These are phyloP conservation scores for Pantelozetes paolii DNA, from an alignment of 2,888 invertebrate species.

Conservation along the genomic window DNA sequence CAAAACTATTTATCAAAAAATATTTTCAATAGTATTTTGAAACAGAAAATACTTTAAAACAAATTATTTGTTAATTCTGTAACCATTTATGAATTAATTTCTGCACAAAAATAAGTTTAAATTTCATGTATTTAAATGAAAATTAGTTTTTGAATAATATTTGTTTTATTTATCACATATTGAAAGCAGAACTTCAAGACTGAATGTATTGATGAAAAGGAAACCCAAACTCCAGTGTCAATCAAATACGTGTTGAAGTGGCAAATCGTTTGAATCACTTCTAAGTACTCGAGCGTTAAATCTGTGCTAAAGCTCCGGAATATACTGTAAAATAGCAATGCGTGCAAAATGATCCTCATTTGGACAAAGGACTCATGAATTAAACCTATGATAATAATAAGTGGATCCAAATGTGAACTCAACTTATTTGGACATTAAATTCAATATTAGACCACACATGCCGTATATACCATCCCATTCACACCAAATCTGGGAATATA, in stretches of 20 bases:
- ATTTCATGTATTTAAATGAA: too few species aligned
- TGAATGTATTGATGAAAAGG: too few species aligned
- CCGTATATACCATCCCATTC: not conserved
- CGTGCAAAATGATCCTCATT: conserved; percentile 29
- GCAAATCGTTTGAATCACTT: conserved; percentile 28
- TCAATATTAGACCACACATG: conserved; percentile 31
- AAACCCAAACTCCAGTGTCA: not conserved
- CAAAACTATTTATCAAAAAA: too few species aligned
- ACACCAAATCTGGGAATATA: conserved; percentile 26
- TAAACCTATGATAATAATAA: conserved; percentile 35
- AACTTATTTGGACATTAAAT: not conserved
- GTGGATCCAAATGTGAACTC: not conserved
- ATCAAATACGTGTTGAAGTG: conserved; percentile 28
- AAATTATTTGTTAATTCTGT: too few species aligned
- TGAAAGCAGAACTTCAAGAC: too few species aligned
- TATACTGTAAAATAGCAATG: conserved; percentile 29
- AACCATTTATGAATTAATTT: too few species aligned
- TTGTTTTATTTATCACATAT: too few species aligned
- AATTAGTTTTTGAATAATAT: too few species aligned
- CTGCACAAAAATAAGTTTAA: too few species aligned
- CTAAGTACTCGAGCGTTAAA: conserved; percentile 28
- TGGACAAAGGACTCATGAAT: conserved; percentile 5
- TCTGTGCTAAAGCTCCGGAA: conserved; percentile 2
- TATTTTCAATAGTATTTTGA: too few species aligned
- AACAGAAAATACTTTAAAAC: too few species aligned